Percentiles rank a stretch among this genome's conserved stretches.
phyloP scores from a whole-genome alignment of 2,888 invertebrate genomes.

The Euzophera pinguis region DNA sequence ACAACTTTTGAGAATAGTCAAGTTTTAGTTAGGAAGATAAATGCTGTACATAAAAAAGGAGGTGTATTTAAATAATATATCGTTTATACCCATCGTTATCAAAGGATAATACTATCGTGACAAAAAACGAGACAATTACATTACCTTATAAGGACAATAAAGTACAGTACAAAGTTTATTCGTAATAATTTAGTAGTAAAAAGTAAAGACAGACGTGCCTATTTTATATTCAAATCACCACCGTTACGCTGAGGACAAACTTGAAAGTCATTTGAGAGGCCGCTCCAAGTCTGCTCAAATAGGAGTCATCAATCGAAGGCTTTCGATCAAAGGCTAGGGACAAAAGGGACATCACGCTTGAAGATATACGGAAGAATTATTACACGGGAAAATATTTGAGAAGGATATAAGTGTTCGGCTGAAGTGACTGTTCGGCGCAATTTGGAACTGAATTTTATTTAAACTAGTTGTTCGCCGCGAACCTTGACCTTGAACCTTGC shows the following conservation, averaged over 20 bases:
- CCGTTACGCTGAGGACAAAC: conserved; percentile 36
- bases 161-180: neutral
- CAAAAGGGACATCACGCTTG: conserved; percentile 54
- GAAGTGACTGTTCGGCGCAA: conserved; percentile 8
- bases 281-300: conserved; percentile 56
- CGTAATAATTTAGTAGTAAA: neutral
- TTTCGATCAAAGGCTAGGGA: conserved; percentile 71
- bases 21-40: no score
- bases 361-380: conserved; percentile 65
- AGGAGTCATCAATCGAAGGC: conserved; percentile 69
- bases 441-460: no score
- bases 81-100: no score
- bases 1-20: no score
- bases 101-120: no score
- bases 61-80: no score
- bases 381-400: conserved; percentile 46
- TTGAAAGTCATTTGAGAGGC: conserved; percentile 54
- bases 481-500: no score
- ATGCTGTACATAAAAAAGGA: no score
- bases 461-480: no score
- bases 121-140: no score
- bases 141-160: no score
- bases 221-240: conserved; percentile 42
- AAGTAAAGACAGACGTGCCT: conserved; percentile 11
- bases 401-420: conserved; percentile 37